Percentiles rank a stretch among this genome's conserved stretches.
phyloP scores from a whole-genome alignment of 2,113 vertebrate species.

The Bucco capensis region DNA sequence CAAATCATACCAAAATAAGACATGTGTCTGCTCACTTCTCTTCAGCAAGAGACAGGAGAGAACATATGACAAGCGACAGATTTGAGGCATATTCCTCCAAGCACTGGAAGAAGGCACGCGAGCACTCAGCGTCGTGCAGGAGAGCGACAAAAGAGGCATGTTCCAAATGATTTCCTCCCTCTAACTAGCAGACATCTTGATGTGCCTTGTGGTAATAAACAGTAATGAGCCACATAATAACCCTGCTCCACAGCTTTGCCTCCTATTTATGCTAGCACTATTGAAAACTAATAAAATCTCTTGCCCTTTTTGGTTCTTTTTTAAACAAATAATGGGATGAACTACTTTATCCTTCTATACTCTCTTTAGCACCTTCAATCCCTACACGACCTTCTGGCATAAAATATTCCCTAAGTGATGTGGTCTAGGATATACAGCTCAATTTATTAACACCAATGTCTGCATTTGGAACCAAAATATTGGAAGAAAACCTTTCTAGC shows the following conservation, averaged over 20 bases:
- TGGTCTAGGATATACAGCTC: not conserved
- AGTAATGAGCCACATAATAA: not conserved
- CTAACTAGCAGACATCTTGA: not conserved
- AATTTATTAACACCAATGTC: not conserved
- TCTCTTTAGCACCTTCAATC: not conserved
- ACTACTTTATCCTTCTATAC: not conserved
- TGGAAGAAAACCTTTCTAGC: not conserved
- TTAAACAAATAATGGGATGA: not conserved
- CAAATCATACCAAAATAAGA: slow-evolving; percentile 34
- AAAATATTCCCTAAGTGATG: not conserved
- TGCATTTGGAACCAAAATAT: not conserved
- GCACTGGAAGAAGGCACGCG: not conserved
- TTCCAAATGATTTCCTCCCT: not conserved
- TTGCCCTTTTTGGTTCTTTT: not conserved
- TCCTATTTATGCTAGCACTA: not conserved
- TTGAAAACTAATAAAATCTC: not conserved
- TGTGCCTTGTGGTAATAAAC: not conserved
- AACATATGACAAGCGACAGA: slow-evolving; percentile 15
- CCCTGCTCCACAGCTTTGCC: not conserved
- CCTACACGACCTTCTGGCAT: not conserved
- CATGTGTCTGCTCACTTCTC: slow-evolving; percentile 6
- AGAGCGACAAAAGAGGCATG: not conserved
- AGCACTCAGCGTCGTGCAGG: not conserved
- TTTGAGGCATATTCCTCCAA: not conserved
- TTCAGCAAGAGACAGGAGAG: not conserved